Evolutionary conservation across 2,797 vertebrate species (phyloP).

Genomic region (Cichlasoma orientale): DNA sequence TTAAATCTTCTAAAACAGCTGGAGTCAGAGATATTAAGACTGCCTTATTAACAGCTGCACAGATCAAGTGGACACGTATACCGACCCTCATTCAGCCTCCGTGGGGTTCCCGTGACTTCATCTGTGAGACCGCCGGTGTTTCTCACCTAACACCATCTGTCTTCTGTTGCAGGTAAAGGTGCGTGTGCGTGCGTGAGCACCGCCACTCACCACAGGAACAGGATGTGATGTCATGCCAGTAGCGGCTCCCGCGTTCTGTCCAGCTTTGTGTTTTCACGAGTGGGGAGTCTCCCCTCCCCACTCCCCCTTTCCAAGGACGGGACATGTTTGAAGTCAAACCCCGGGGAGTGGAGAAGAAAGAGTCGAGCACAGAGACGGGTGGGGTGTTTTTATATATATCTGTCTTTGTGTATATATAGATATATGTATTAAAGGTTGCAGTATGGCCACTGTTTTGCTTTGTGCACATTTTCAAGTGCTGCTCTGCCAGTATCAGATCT

Average conservation of each 20-base stretch:
- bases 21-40: not conserved
- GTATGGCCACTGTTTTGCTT: not conserved
- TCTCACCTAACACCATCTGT: not conserved
- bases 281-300: slow-evolving; percentile 60
- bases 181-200: slow-evolving; percentile 28
- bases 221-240: slow-evolving; percentile 70
- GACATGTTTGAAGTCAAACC: slow-evolving; percentile 87
- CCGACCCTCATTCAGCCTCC: not conserved
- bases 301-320: slow-evolving; percentile 61
- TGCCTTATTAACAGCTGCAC: not conserved
- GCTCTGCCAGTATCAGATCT: not conserved
- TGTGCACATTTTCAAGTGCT: not conserved
- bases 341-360: slow-evolving; percentile 86
- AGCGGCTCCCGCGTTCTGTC: slow-evolving; percentile 32
- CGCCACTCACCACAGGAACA: slow-evolving; percentile 29
- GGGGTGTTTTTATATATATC: not conserved
- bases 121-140: too few relatives aligned
- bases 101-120: not conserved
- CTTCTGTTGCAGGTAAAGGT: slow-evolving; percentile 56
- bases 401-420: not conserved
- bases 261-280: slow-evolving; percentile 50
- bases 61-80: not conserved
- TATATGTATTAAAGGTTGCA: not conserved
- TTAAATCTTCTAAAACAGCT: not conserved
- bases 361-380: slow-evolving; percentile 89